Evolutionary conservation across 2,888 invertebrate species (phyloP), one percentile per base, ranked within the genome.

Genomic region (Microchrysa polita): DNA sequence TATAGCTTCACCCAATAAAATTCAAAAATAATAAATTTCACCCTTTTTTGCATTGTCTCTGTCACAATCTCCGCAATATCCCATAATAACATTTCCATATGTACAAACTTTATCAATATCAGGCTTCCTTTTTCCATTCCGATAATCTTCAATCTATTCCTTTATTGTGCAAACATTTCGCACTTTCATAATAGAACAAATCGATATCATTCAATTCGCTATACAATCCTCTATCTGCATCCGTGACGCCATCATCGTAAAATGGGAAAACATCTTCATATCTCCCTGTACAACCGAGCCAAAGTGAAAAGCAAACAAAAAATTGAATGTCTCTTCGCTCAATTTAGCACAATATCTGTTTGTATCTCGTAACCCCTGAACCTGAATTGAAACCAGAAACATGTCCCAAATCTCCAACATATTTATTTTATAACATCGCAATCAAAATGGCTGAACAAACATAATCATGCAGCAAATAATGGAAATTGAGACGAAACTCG

Each of bases 381-480:
- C 42, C 44, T 44, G 65, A 65, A 42, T 65, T 34, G 34, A 65
- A 65, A 20, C 42, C 42, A 42, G 65, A 65, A 48, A 44, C 65
- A 65, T 65, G 69, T 55, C 40, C 69, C 69, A 69, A 69, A 69
- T 69, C 69, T 69, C 57, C 67, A 52, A 72, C 73, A 76, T 76
- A 84, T 84, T 84, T 84, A 84, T 84, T 84, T 84, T 83, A 84
- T 84, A 83, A 83, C 83, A 83, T 84, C 82, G 83, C 83, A 84
- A 84, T 84, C 84, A 84, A 84, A 82, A 84, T 84, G 84, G 84
- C 84, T 84, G 83, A 83, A 81, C 83, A 84, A 84, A 84, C 82
- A 84, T 81, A 84, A 83, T 83, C 82, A 82, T 80, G 79, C 78
- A 78, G 72, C 76, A 76, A 73, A 72, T 67, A 52, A 67, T 60